Percentiles rank a stretch among this genome's conserved stretches.
These are phyloP conservation scores for Cephalopachus bancanus DNA, from an alignment of 2,797 vertebrate genomes.

Conservation along the genomic window DNA sequence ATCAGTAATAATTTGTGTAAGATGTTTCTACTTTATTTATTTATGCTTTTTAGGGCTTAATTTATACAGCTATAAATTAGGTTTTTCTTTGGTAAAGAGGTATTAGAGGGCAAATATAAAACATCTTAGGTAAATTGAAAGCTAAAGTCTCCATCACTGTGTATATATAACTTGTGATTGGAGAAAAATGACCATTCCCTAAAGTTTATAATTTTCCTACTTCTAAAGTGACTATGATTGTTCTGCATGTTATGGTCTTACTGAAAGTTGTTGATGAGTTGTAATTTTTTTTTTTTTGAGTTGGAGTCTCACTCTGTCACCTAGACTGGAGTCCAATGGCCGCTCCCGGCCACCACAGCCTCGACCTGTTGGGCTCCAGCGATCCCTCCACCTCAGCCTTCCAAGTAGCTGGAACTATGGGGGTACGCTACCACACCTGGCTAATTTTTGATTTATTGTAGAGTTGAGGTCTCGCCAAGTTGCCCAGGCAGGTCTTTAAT, in stretches of 20 bases:
- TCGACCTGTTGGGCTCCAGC: too few relatives aligned
- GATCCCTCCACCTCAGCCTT: too few relatives aligned
- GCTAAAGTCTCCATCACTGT: constrained; percentile 27
- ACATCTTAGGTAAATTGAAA: constrained; percentile 6
- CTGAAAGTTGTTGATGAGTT: constrained; percentile 50
- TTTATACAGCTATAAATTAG: constrained; percentile 32
- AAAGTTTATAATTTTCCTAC: constrained; percentile 56
- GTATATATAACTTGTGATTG: constrained; percentile 15
- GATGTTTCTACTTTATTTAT: constrained; percentile 6
- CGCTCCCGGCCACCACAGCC: too few relatives aligned
- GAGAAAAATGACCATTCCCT: constrained; percentile 41
- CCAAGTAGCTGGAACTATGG: too few relatives aligned
- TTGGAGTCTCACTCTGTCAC: too few relatives aligned
- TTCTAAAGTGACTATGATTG: constrained; percentile 36
- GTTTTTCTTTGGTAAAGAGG: constrained; percentile 47
- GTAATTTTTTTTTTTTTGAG: not conserved
- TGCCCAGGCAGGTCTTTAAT: too few relatives aligned
- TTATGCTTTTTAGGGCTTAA: constrained; percentile 12
- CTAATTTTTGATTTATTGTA: too few relatives aligned
- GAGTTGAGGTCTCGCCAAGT: too few relatives aligned
- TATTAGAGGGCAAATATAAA: constrained; percentile 43
- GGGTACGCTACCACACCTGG: too few relatives aligned
- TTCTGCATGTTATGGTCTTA: constrained; percentile 34
- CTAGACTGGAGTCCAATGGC: too few relatives aligned
- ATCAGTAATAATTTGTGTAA: constrained; percentile 27